Evolutionary conservation across 2,888 invertebrate species (phyloP).

Genomic region (Cheilosia grossa): DNA sequence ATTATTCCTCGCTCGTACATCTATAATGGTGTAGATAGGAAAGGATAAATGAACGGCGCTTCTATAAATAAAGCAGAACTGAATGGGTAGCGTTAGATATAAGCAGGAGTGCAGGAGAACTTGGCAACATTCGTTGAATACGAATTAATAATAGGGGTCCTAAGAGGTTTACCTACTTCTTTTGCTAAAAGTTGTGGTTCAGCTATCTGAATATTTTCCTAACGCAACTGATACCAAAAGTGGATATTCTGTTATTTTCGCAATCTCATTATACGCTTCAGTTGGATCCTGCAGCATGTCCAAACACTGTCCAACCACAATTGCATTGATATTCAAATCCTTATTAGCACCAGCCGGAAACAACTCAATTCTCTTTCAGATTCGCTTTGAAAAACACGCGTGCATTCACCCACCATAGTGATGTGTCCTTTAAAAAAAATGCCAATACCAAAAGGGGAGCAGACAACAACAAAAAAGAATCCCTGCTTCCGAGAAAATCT

Average conservation of each 20-base stretch:
- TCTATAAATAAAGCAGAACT: background rate
- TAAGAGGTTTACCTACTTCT: too few relatives aligned
- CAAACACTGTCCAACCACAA: background rate
- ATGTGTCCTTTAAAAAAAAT: background rate
- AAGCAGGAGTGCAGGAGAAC: background rate
- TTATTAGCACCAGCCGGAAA: background rate
- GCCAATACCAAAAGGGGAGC: background rate
- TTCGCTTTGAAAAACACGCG: background rate
- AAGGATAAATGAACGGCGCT: slow-evolving; percentile 8
- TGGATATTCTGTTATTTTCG: too few relatives aligned
- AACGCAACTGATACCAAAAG: too few relatives aligned
- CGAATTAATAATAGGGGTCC: background rate
- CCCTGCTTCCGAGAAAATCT: background rate
- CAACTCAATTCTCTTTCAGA: background rate
- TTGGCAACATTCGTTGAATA: background rate
- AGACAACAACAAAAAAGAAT: background rate
- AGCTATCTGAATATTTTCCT: too few relatives aligned
- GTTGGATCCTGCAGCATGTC: too few relatives aligned
- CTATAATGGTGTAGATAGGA: background rate
- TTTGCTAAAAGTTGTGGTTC: too few relatives aligned
- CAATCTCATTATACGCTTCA: too few relatives aligned
- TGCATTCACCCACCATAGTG: background rate
- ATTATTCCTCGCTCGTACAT: slow-evolving; percentile 17
- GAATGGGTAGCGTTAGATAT: background rate
- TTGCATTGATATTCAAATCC: background rate